These are phyloP conservation scores for Eupithecia pulchellata DNA, from an alignment of 2,888 invertebrate species.

Conservation along the genomic window DNA sequence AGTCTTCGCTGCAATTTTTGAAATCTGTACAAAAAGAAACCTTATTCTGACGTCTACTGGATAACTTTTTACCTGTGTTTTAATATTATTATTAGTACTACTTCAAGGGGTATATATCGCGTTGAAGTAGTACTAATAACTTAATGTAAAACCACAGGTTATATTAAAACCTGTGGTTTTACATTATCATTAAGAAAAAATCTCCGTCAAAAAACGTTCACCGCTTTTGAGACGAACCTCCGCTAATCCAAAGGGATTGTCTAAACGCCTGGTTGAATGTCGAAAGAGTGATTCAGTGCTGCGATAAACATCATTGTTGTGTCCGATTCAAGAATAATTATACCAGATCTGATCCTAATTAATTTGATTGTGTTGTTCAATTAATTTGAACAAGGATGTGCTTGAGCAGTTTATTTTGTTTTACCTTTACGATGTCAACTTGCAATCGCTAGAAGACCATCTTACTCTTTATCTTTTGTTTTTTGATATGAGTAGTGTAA, in stretches of 20 bases:
- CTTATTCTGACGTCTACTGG: too few relatives aligned
- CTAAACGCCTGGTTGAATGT: slow-evolving; percentile 25
- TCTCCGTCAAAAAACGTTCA: neutral
- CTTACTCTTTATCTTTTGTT: too few relatives aligned
- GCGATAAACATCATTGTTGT: slow-evolving; percentile 38
- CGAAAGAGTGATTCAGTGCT: slow-evolving; percentile 32
- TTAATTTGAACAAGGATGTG: slow-evolving; percentile 32
- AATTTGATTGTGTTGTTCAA: slow-evolving; percentile 34
- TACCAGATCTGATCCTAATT: slow-evolving; percentile 30
- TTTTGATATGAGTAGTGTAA: too few relatives aligned
- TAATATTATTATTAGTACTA: too few relatives aligned
- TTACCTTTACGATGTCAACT: neutral
- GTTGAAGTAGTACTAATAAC: too few relatives aligned
- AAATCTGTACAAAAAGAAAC: too few relatives aligned
- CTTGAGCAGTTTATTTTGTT: neutral
- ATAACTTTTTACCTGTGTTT: too few relatives aligned
- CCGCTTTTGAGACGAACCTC: neutral
- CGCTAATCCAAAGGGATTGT: slow-evolving; percentile 8
- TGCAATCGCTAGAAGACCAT: too few relatives aligned
- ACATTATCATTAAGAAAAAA: neutral
- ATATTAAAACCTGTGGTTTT: too few relatives aligned
- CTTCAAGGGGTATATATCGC: too few relatives aligned
- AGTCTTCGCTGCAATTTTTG: too few relatives aligned
- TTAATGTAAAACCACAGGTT: too few relatives aligned
- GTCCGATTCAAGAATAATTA: slow-evolving; percentile 37